A percentile compares a stretch with the other conserved stretches of the same genome.
phyloP scores from a whole-genome alignment of 2,888 invertebrate genomes.

The Horisme vitalbata region DNA sequence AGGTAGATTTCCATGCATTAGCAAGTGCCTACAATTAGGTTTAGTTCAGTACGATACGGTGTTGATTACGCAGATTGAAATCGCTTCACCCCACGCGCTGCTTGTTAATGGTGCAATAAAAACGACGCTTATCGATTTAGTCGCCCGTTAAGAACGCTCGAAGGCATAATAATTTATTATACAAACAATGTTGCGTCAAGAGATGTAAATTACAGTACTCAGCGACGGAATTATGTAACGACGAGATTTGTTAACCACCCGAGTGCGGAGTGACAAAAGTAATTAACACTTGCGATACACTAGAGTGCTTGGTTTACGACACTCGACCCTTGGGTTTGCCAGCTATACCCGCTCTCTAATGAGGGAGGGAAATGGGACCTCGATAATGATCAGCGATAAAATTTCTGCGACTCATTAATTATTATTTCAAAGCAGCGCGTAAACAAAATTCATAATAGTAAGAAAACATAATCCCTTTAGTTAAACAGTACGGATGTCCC shows the following conservation, averaged over 20 bases:
- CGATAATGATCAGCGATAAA: slow-evolving; percentile 61
- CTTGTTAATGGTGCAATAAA: slow-evolving; percentile 80
- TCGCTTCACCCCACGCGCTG: slow-evolving; percentile 68
- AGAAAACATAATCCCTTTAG: neutral
- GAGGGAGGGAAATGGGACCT: slow-evolving; percentile 55
- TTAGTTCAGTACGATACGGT: slow-evolving; percentile 53
- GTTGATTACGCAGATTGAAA: slow-evolving; percentile 78
- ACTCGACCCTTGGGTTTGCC: slow-evolving; percentile 59
- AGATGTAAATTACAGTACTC: slow-evolving; percentile 71
- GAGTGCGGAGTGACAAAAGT: slow-evolving; percentile 75
- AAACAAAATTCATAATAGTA: slow-evolving; percentile 15
- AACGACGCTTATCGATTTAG: slow-evolving; percentile 77
- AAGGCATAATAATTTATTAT: slow-evolving; percentile 75
- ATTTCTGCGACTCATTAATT: slow-evolving; percentile 42
- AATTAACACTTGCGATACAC: slow-evolving; percentile 79
- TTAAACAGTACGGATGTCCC: neutral
- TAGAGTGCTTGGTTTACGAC: slow-evolving; percentile 67
- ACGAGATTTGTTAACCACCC: slow-evolving; percentile 72
- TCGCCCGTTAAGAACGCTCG: slow-evolving; percentile 71
- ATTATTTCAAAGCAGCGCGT: slow-evolving; percentile 26
- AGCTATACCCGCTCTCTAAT: slow-evolving; percentile 53
- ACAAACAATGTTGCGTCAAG: slow-evolving; percentile 73
- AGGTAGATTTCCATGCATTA: too few species aligned
- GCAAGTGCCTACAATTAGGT: slow-evolving; percentile 53
- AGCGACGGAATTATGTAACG: slow-evolving; percentile 65